Percentiles rank a stretch among this genome's conserved stretches.
phyloP scores from a whole-genome alignment of 2,797 vertebrate species.

The Champsocephalus gunnari region DNA sequence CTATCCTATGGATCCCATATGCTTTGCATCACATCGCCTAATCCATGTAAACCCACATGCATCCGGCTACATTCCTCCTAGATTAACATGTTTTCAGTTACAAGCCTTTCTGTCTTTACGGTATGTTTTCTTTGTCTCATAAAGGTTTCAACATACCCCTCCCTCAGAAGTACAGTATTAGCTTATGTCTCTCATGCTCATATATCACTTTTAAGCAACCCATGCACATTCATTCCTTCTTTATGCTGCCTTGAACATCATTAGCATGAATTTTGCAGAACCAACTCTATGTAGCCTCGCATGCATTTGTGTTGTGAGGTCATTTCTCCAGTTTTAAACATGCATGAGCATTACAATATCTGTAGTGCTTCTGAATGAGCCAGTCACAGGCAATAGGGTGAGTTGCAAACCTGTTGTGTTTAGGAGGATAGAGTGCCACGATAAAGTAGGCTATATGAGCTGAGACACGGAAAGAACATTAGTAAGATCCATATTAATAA shows the following conservation, averaged over 20 bases:
- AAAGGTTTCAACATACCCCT: constrained; percentile 48
- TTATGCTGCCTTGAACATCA: constrained; percentile 31
- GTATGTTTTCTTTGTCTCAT: constrained; percentile 35
- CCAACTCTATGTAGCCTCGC: constrained; percentile 19
- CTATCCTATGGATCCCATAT: background rate
- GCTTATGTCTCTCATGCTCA: constrained; percentile 40
- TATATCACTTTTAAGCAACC: constrained; percentile 40
- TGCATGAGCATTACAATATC: constrained; percentile 50
- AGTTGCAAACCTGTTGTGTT: constrained; percentile 6
- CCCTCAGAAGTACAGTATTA: constrained; percentile 41
- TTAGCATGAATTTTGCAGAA: constrained; percentile 63
- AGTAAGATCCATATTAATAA: constrained; percentile 36
- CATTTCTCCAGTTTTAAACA: constrained; percentile 47
- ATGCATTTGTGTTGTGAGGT: constrained; percentile 20
- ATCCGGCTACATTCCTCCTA: constrained; percentile 8
- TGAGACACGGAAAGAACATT: constrained; percentile 19
- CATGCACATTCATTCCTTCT: constrained; percentile 6
- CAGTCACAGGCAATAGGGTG: background rate
- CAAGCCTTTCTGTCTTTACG: background rate
- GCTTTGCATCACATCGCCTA: background rate
- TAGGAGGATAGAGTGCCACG: background rate
- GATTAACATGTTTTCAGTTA: constrained; percentile 29
- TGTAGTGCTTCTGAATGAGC: background rate
- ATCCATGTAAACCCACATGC: constrained; percentile 13
- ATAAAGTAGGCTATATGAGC: constrained; percentile 4